Evolutionary conservation across 1,140 invertebrate genomes (phyloP), one percentile per base, ranked within the genome.

Genomic region (Eurosta solidaginis): DNA sequence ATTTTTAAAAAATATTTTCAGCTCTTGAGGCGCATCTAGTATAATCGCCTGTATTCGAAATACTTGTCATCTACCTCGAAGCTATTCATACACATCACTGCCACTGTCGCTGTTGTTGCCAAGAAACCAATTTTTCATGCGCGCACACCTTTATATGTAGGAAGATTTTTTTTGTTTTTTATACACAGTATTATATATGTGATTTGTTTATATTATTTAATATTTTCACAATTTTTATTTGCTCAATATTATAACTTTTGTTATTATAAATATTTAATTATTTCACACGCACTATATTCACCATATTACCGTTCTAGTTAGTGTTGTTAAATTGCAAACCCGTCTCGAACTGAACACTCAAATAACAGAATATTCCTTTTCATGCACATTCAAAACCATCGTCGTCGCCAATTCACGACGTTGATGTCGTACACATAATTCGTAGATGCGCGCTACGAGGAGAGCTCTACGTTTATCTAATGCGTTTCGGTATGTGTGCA

Each of bases 271-370:
- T 50, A 50, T 76, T 76, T n/a, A 36, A 14, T 10, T 27, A 49
- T 2, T 50, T 52, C 25, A 52, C 45, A 52, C 49, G 45, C 75
- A 17, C 29, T 76, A 40, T n/a, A n/a, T 76, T 76, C 75, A 76
- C 59, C 40, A 33, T 40, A 33, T n/a, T 68, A 68, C 33, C 59
- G 59, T 36, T 68, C 22, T 33, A 68, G 59, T 68, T 33, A 79
- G 81, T 86, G 84, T 82, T 86, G 82, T 82, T 86, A 81, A 82
- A 81, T 83, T 86, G 85, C 84, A 85, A 86, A 84, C 85, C 83
- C 84, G 85, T 84, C 82, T 82, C 84, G 83, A 86, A 86, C 85
- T 86, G 83, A 86, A 80, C 78, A 76, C 79, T 81, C 79, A 83
- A 85, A 80, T 84, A 81, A 81, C 82, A 81, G 84, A 84, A 81